Conservation (phyloP, 1,140 invertebrate genomes). For the Stegodyphus mimosarum region DNA sequence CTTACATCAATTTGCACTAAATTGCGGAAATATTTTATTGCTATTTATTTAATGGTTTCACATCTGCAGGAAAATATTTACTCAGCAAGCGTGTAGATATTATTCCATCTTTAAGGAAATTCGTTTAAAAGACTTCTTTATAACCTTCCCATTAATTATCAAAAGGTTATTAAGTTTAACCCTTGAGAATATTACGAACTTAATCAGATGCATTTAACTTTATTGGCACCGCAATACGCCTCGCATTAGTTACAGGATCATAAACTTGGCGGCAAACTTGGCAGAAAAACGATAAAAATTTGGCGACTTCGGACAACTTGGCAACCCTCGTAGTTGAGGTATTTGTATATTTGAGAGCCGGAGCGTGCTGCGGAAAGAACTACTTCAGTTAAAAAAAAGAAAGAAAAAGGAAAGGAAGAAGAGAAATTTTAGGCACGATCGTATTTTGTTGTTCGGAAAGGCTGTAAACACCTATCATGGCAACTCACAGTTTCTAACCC, state of each 20-base stretch:
- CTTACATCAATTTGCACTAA: too few species aligned
- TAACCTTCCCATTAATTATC: constrained; percentile 17
- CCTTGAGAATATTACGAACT: constrained; percentile 26
- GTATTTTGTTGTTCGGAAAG: constrained; percentile 51
- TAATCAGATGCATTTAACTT: constrained; percentile 33
- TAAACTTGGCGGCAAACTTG: constrained; percentile 21
- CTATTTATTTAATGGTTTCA: too few species aligned
- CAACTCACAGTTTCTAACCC: constrained; percentile 24
- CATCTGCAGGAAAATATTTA: too few species aligned
- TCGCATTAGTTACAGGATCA: constrained; percentile 11
- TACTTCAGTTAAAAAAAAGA: constrained; percentile 22
- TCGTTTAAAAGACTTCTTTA: too few species aligned
- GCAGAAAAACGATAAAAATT: not conserved
- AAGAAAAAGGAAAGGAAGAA: not conserved
- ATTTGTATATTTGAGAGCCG: constrained; percentile 54
- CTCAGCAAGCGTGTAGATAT: too few species aligned
- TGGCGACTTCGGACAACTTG: not conserved
- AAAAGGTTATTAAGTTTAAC: not conserved
- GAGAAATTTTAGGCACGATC: constrained; percentile 39
- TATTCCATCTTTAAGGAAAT: too few species aligned
- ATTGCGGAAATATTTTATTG: too few species aligned
- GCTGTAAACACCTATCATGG: constrained; percentile 55
- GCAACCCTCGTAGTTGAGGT: constrained; percentile 38
- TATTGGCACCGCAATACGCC: constrained; percentile 44
- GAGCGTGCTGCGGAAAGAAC: constrained; percentile 40